A percentile compares a stretch with the other conserved stretches of the same genome.
Conservation (phyloP, 2,888 invertebrate species). For the Agonopterix arenella region DNA sequence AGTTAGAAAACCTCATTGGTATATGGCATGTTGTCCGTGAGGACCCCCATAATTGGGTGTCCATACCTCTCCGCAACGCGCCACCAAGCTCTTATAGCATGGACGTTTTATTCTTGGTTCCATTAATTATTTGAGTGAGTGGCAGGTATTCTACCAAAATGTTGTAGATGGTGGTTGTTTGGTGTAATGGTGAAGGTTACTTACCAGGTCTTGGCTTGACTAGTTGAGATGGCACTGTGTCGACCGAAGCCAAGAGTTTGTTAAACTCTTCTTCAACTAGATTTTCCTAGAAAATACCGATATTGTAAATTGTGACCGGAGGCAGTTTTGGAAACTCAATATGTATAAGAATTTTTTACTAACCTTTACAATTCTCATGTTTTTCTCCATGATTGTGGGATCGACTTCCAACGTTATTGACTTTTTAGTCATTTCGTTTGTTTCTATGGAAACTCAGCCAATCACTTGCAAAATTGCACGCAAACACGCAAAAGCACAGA, state of each 20-base stretch:
- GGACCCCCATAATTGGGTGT: no score
- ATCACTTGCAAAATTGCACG: no score
- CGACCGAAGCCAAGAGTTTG: conserved; percentile 68
- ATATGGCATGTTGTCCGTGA: no score
- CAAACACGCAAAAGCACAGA: no score
- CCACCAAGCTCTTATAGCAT: no score
- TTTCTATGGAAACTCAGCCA: conserved; percentile 23
- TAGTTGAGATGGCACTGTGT: conserved; percentile 75
- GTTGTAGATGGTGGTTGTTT: no score
- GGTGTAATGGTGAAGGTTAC: conserved; percentile 5
- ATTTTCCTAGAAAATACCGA: conserved; percentile 50
- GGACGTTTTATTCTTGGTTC: no score
- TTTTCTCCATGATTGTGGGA: conserved; percentile 77
- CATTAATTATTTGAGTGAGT: no score
- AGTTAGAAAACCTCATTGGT: no score
- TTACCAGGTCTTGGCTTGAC: conserved; percentile 84
- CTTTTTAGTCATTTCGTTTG: conserved; percentile 55
- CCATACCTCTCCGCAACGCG: no score
- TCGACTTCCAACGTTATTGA: conserved; percentile 79
- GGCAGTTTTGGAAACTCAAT: no score
- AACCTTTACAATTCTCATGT: conserved; percentile 66
- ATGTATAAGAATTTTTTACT: conserved; percentile 5
- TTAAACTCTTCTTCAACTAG: conserved; percentile 78
- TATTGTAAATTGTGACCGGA: background rate
- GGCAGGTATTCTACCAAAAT: no score